Base-by-base conservation (phyloP, 1,140 invertebrate species). In the Drosophila leontia region DNA sequence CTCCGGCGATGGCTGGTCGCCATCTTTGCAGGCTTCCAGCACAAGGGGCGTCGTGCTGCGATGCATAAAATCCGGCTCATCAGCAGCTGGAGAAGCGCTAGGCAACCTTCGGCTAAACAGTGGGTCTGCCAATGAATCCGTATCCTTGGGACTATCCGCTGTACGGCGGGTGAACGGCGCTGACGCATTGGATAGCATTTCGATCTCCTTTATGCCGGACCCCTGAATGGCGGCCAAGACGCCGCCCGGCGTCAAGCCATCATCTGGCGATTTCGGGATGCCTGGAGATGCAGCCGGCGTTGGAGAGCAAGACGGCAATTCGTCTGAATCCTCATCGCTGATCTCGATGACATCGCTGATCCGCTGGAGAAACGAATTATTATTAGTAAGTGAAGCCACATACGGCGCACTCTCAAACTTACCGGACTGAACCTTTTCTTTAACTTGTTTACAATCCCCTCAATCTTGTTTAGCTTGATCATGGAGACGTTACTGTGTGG, bases 391-490 rank as follows among this genome's bases (percentile, higher is more conserved):
- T 34, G 15, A 29, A 12, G 12, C n/a, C 3, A 37, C 7, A n/a
- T 12, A 51, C 19, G 0, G 9, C n/a, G 3, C 15, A 9, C 26
- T 0, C 26, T 41, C 5, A 3, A 19, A 60, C 83, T 60, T 79
- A 85, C 82, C 50, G 50, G 9, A 7, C 19, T 19, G 12, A 82
- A 86, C 26, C 58, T 87, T 0, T n/a, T 1, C 48, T 79, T 82
- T 0, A 86, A 9, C 15, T 82, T 86, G 0, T 45, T 41, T 3
- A 87, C 55, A 6, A 82, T 53, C 0, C 39, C 5, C 47, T 87
- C 82, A 11, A 86, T 76, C 35, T 79, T 87, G 8, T 12, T 13
- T 1, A 87, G 37, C 3, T 26, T 45, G 0, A 7, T 2, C n/a
- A 53, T 41, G 4, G 75, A 45, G 11, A 71, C 29, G 6, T 32